Evolutionary conservation across 2,888 invertebrate genomes (phyloP).

Genomic region (Mesoligia furuncula): DNA sequence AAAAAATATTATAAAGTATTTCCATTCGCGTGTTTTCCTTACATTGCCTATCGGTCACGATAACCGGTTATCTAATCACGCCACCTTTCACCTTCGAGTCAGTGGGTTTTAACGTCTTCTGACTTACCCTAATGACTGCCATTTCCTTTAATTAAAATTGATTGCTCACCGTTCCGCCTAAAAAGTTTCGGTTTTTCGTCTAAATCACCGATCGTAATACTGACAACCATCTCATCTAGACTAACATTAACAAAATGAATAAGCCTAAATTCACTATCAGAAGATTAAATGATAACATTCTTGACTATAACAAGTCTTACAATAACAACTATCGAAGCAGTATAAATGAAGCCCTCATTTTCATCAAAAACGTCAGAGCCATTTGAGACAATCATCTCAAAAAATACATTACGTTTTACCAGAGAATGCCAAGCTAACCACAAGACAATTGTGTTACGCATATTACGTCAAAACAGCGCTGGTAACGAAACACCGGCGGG

Average conservation of each 20-base stretch:
- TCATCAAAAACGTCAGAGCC: constrained; percentile 47
- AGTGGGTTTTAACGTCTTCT: constrained; percentile 45
- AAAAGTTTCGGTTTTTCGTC: constrained; percentile 31
- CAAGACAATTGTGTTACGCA: constrained; percentile 67
- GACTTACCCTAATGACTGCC: constrained; percentile 58
- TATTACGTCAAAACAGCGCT: constrained; percentile 67
- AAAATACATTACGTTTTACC: constrained; percentile 60
- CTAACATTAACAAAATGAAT: neutral
- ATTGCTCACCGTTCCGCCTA: constrained; percentile 46
- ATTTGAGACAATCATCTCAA: constrained; percentile 51
- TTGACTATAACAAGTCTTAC: neutral
- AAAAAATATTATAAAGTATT: constrained; percentile 28
- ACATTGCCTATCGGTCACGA: constrained; percentile 46
- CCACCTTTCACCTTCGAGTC: constrained; percentile 56
- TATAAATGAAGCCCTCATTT: constrained; percentile 46
- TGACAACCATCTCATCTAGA: neutral
- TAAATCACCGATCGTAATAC: neutral
- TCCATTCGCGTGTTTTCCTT: constrained; percentile 37
- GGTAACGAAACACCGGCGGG: constrained; percentile 66
- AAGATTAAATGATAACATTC: constrained; percentile 7
- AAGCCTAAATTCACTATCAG: neutral
- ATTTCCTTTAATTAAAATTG: constrained; percentile 63
- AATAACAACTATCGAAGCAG: constrained; percentile 41
- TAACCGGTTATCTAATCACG: constrained; percentile 59
- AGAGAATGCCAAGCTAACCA: constrained; percentile 59